A percentile compares a stretch with the other conserved stretches of the same genome.
Evolutionary conservation across 2,888 invertebrate species (phyloP).

Genomic region (Elmis aenea): DNA sequence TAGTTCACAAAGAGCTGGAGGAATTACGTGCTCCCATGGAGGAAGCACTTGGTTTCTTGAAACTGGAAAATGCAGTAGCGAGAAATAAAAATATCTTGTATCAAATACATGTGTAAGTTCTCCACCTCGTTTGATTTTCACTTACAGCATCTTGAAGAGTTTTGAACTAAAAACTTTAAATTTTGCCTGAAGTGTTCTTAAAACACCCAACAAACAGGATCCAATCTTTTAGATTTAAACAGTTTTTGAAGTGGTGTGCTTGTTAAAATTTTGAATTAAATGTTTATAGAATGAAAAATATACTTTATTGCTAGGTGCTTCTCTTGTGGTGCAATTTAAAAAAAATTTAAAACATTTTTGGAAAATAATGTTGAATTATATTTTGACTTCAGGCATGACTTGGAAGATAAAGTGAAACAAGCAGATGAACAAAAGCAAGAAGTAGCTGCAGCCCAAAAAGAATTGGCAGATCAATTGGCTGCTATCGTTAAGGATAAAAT

Average conservation of each 20-base stretch:
- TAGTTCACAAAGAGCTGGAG: slow-evolving; percentile 76
- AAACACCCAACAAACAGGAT: slow-evolving; percentile 4
- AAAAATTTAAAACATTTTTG: too few relatives aligned
- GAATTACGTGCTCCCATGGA: slow-evolving; percentile 74
- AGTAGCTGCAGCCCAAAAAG: slow-evolving; percentile 57
- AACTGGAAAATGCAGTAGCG: slow-evolving; percentile 70
- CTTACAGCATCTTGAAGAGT: too few relatives aligned
- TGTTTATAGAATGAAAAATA: too few relatives aligned
- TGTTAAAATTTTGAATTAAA: too few relatives aligned
- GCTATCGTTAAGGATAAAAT: slow-evolving; percentile 50
- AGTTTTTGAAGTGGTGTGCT: too few relatives aligned
- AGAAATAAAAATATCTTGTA: slow-evolving; percentile 64
- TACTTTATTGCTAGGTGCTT: too few relatives aligned
- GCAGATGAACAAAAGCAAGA: slow-evolving; percentile 54
- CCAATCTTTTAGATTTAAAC: too few relatives aligned
- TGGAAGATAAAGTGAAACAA: slow-evolving; percentile 52
- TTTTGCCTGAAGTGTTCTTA: too few relatives aligned
- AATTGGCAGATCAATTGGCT: slow-evolving; percentile 54
- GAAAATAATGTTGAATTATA: too few relatives aligned
- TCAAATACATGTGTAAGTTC: slow-evolving; percentile 63
- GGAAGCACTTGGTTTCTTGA: slow-evolving; percentile 71
- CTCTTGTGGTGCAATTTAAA: too few relatives aligned
- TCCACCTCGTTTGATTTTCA: too few relatives aligned
- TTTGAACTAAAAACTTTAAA: too few relatives aligned
- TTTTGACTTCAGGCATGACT: slow-evolving; percentile 48